phyloP scores from a whole-genome alignment of 2,113 vertebrate genomes.

The Leucopsar rothschildi region DNA sequence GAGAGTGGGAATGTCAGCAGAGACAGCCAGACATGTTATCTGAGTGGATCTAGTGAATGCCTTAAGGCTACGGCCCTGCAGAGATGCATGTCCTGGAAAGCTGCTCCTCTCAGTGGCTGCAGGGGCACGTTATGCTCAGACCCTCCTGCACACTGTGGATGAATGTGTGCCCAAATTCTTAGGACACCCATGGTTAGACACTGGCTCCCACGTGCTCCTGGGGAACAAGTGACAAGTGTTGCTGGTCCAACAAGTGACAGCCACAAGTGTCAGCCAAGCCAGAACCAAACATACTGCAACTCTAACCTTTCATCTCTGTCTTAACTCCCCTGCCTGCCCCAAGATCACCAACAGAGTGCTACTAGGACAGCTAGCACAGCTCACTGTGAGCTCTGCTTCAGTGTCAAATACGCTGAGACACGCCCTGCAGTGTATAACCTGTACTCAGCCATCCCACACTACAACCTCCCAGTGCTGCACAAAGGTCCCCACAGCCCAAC shows the following conservation, averaged over 20 bases:
- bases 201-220: neutral
- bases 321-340: neutral
- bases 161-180: neutral
- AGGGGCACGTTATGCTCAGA: neutral
- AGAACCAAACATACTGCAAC: neutral
- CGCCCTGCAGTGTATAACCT: neutral
- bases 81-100: fast-evolving
- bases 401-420: fast-evolving
- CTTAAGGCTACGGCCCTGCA: neutral
- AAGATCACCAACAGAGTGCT: neutral
- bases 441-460: neutral
- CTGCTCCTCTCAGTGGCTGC: neutral
- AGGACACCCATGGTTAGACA: neutral
- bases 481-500: fast-evolving
- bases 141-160: fast-evolving
- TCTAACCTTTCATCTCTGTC: neutral
- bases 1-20: neutral
- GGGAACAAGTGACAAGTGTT: neutral
- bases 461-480: neutral
- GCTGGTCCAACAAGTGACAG: neutral
- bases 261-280: neutral
- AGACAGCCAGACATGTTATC: neutral
- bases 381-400: neutral
- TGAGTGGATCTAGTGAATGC: neutral
- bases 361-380: neutral